A percentile compares a stretch with the other conserved stretches of the same genome.
Evolutionary conservation across 2,888 invertebrate genomes (phyloP).

Genomic region (Erpobdella octoculata): DNA sequence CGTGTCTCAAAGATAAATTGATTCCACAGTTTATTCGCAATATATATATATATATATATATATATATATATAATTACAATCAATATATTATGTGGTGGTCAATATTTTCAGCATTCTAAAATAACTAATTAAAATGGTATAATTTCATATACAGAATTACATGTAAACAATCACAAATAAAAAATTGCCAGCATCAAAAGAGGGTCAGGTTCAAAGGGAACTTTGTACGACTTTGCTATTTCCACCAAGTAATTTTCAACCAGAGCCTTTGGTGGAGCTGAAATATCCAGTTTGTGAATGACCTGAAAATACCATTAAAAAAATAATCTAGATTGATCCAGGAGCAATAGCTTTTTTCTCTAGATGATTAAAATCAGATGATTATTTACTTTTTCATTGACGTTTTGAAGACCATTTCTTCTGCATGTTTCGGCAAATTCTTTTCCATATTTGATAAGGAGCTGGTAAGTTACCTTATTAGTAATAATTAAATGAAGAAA

Average conservation of each 20-base stretch:
- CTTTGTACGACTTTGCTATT: slow-evolving; percentile 86
- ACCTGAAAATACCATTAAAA: slow-evolving; percentile 50
- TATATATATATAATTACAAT: too few species aligned
- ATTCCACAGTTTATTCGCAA: too few species aligned
- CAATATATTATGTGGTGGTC: too few species aligned
- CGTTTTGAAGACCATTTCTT: slow-evolving; percentile 67
- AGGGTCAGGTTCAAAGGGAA: slow-evolving; percentile 71
- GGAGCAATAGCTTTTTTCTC: background rate
- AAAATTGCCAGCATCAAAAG: slow-evolving; percentile 27
- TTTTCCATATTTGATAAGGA: slow-evolving; percentile 69
- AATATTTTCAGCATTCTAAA: background rate
- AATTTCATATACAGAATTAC: background rate
- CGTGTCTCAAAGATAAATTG: too few species aligned
- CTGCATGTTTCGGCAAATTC: slow-evolving; percentile 61
- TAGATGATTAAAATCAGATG: background rate
- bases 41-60: too few species aligned
- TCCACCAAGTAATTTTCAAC: slow-evolving; percentile 70
- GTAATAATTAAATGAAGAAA: background rate
- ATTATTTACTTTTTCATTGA: slow-evolving; percentile 65
- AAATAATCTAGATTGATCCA: background rate
- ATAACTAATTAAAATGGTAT: background rate
- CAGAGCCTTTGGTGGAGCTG: slow-evolving; percentile 85
- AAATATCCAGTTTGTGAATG: slow-evolving; percentile 82
- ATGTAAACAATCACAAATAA: background rate
- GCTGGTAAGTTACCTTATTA: slow-evolving; percentile 69